A percentile compares a stretch with the other conserved stretches of the same genome.
phyloP scores from a whole-genome alignment of 1,140 invertebrate genomes.

The Stegodyphus mimosarum region DNA sequence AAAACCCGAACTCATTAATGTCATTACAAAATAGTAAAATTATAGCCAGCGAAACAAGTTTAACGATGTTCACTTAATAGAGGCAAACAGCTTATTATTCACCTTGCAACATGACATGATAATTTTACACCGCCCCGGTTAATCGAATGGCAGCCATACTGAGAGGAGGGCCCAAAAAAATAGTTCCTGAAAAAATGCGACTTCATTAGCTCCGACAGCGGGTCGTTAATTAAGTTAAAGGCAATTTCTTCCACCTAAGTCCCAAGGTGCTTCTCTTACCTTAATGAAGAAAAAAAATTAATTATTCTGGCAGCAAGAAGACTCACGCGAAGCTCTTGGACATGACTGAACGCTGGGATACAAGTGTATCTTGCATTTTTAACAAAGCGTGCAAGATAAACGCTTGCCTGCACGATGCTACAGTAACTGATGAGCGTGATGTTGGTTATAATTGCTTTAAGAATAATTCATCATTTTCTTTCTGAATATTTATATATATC shows the following conservation, averaged over 20 bases:
- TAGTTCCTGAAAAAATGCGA: background rate
- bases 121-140: background rate
- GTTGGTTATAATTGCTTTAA: no score
- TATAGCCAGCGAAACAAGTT: background rate
- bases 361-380: no score
- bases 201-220: background rate
- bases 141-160: background rate
- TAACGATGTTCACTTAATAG: background rate
- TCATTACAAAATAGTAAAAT: conserved; percentile 1
- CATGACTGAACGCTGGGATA: no score
- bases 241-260: background rate
- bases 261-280: background rate
- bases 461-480: no score
- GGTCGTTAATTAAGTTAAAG: background rate
- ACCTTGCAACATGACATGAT: background rate
- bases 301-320: background rate
- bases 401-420: no score
- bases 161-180: background rate
- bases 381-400: no score
- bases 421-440: no score
- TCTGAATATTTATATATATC: no score
- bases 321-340: background rate
- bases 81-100: background rate
- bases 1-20: background rate
- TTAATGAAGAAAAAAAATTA: background rate